phyloP scores from a whole-genome alignment of 1,140 invertebrate species.

The Drosophila rhopaloa region DNA sequence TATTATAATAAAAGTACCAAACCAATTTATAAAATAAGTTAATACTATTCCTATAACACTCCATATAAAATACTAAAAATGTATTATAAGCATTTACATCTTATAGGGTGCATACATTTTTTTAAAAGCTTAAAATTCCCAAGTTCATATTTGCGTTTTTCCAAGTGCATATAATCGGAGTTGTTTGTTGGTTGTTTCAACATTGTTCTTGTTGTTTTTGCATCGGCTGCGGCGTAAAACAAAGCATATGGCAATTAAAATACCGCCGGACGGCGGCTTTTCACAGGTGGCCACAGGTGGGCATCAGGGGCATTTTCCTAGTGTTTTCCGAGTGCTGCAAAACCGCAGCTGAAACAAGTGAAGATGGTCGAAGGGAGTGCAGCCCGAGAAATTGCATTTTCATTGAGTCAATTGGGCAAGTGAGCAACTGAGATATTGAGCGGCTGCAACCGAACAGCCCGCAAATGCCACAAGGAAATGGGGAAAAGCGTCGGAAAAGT shows the following conservation, averaged over 20 bases:
- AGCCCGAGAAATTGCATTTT: slow-evolving; percentile 42
- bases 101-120: too few species aligned
- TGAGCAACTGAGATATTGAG: slow-evolving; percentile 18
- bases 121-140: not conserved
- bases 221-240: slow-evolving; percentile 45
- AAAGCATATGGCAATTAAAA: slow-evolving; percentile 72
- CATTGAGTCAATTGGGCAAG: slow-evolving; percentile 32
- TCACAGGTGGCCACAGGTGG: slow-evolving; percentile 40
- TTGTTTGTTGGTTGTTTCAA: slow-evolving; percentile 17
- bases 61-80: too few species aligned
- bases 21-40: too few species aligned
- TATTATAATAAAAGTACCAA: too few species aligned
- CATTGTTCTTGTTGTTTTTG: slow-evolving; percentile 18
- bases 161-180: slow-evolving; percentile 39
- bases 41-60: too few species aligned
- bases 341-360: slow-evolving; percentile 4
- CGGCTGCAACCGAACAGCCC: slow-evolving; percentile 48
- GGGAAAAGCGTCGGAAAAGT: slow-evolving; percentile 2
- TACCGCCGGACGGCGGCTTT: slow-evolving; percentile 41
- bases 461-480: slow-evolving; percentile 20
- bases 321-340: not conserved
- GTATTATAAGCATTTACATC: too few species aligned
- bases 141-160: not conserved
- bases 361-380: not conserved
- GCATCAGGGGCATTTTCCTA: not conserved